A percentile compares a stretch with the other conserved stretches of the same genome.
Evolutionary conservation across 2,888 invertebrate genomes (phyloP).

Genomic region (Penaeus monodon): DNA sequence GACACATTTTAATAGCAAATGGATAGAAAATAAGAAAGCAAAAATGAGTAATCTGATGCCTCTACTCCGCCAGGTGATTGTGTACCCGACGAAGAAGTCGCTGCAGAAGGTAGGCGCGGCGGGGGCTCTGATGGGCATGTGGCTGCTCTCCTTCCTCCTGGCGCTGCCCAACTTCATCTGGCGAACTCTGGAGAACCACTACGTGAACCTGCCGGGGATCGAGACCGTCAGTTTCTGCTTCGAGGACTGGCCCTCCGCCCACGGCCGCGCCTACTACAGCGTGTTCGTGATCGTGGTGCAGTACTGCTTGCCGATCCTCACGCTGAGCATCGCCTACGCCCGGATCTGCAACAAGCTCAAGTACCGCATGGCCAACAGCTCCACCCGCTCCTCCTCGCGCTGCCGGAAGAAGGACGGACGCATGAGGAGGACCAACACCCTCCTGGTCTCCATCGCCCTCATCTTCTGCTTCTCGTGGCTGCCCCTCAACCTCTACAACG

Average conservation of each 20-base stretch:
- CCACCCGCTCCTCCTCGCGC: constrained; percentile 24
- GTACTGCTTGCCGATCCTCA: constrained; percentile 85
- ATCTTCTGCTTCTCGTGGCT: constrained; percentile 93
- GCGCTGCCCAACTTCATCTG: constrained; percentile 78
- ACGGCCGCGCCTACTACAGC: constrained; percentile 83
- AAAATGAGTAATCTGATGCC: background rate
- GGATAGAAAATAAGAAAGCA: too few relatives aligned
- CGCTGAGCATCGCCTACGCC: constrained; percentile 85
- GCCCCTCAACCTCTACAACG: constrained; percentile 88
- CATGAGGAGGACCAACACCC: constrained; percentile 86
- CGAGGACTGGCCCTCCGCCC: constrained; percentile 81
- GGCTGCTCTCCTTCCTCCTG: constrained; percentile 76
- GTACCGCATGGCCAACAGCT: constrained; percentile 72
- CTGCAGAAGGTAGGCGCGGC: constrained; percentile 78
- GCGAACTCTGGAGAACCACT: constrained; percentile 76
- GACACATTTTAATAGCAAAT: too few relatives aligned
- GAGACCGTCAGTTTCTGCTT: constrained; percentile 81
- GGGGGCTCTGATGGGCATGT: constrained; percentile 75
- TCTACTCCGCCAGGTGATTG: constrained; percentile 35
- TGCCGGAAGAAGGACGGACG: constrained; percentile 75
- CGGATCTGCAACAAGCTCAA: constrained; percentile 85
- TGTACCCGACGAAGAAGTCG: constrained; percentile 48
- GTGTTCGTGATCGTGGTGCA: constrained; percentile 86
- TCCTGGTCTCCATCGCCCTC: constrained; percentile 86
- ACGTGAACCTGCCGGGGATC: constrained; percentile 71